phyloP scores from a whole-genome alignment of 1,140 invertebrate species.

The Propsilocerus akamusi region DNA sequence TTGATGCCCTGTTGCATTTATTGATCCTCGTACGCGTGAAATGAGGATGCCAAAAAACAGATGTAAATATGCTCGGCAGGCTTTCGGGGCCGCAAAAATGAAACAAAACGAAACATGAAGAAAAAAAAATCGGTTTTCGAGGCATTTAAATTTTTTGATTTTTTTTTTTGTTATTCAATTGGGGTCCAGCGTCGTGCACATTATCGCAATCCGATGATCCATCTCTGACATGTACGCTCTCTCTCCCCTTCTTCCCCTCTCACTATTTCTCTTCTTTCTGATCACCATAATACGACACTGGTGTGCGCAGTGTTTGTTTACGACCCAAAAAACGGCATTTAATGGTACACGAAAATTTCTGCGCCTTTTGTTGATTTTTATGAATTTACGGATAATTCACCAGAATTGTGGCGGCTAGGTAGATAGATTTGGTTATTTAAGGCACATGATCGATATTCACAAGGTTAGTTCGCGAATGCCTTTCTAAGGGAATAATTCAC shows the following conservation, averaged over 20 bases:
- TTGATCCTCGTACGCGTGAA: neutral
- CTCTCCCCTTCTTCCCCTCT: neutral
- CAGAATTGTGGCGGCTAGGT: too few species aligned
- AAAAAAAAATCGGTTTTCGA: neutral
- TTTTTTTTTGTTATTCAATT: too few species aligned
- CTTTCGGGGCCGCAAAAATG: too few species aligned
- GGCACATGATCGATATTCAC: too few species aligned
- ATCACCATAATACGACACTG: neutral
- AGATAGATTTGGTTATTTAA: too few species aligned
- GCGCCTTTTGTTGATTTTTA: too few species aligned
- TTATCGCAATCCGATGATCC: too few species aligned
- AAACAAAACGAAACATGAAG: neutral
- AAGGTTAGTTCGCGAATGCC: too few species aligned
- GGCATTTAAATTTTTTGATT: constrained; percentile 1
- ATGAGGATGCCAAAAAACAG: neutral
- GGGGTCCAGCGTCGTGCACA: too few species aligned
- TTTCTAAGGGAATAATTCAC: too few species aligned
- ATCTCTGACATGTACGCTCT: neutral
- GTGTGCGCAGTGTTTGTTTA: neutral
- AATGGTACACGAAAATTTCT: constrained; percentile 1
- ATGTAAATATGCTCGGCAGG: too few species aligned
- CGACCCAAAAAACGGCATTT: neutral
- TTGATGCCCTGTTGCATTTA: neutral
- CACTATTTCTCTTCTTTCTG: neutral
- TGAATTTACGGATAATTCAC: too few species aligned